phyloP scores from a whole-genome alignment of 2,797 vertebrate genomes.

The Trachops cirrhosus region DNA sequence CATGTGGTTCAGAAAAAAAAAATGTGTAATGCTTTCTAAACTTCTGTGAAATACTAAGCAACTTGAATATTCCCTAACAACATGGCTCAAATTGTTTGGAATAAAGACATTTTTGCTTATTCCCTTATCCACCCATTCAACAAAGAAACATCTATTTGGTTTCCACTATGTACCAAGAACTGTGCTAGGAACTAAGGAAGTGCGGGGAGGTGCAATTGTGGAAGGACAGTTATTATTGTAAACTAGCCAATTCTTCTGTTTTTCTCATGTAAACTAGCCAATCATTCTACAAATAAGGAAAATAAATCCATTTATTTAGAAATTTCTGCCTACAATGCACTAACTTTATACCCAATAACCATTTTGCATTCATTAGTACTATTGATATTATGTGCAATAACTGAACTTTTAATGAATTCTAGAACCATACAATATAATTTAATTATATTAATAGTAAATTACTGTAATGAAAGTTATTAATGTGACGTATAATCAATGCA shows the following conservation, averaged over 20 bases:
- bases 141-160: background rate
- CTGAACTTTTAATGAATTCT: constrained; percentile 74
- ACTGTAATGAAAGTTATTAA: constrained; percentile 63
- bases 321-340: constrained; percentile 42
- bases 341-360: constrained; percentile 38
- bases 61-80: background rate
- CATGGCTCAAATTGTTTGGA: background rate
- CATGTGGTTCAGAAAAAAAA: background rate
- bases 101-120: background rate
- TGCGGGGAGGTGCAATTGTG: background rate
- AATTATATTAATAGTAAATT: constrained; percentile 65
- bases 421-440: constrained; percentile 60
- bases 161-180: background rate
- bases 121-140: background rate
- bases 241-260: background rate
- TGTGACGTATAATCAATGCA: constrained; percentile 58
- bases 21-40: background rate
- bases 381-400: constrained; percentile 54
- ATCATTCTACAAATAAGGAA: background rate
- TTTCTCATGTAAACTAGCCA: background rate
- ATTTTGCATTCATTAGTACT: constrained; percentile 62
- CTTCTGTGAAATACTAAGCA: background rate
- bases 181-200: background rate
- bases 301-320: constrained; percentile 47
- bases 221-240: background rate